These are phyloP conservation scores for Paraescarpia echinospica DNA, from an alignment of 1,140 invertebrate species.

Conservation along the genomic window DNA sequence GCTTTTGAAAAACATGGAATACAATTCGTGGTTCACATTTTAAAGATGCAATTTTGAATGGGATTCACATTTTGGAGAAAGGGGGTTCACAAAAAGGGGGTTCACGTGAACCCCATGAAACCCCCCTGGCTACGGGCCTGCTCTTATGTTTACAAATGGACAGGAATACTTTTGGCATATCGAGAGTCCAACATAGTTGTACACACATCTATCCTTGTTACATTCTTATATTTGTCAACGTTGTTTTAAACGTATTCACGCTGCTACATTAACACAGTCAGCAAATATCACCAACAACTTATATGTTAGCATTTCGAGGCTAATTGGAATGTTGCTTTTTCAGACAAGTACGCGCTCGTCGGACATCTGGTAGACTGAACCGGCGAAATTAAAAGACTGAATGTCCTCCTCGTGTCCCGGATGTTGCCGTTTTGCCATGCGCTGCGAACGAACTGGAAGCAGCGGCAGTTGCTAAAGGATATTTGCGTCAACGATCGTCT, in stretches of 20 bases:
- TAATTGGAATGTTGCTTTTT: constrained; percentile 7
- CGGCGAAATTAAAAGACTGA: not conserved
- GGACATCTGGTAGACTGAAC: not conserved
- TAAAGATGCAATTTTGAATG: no score
- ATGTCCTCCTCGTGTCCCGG: not conserved
- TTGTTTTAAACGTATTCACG: not conserved
- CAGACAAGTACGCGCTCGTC: constrained; percentile 10
- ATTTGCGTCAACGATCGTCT: not conserved
- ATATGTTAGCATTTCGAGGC: not conserved
- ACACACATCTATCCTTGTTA: no score
- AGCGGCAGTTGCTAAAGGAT: not conserved
- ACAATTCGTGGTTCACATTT: no score
- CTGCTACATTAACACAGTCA: not conserved
- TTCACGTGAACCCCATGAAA: no score
- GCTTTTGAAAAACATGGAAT: no score
- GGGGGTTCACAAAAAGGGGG: no score
- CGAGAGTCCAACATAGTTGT: no score
- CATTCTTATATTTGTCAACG: no score
- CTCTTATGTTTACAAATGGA: no score
- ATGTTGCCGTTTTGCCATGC: not conserved
- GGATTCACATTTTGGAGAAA: no score
- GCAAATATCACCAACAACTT: not conserved
- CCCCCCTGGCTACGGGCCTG: no score
- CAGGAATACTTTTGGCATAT: no score
- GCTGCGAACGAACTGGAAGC: not conserved